Evolutionary conservation across 2,113 vertebrate species (phyloP).

Genomic region (Rhineura floridana): DNA sequence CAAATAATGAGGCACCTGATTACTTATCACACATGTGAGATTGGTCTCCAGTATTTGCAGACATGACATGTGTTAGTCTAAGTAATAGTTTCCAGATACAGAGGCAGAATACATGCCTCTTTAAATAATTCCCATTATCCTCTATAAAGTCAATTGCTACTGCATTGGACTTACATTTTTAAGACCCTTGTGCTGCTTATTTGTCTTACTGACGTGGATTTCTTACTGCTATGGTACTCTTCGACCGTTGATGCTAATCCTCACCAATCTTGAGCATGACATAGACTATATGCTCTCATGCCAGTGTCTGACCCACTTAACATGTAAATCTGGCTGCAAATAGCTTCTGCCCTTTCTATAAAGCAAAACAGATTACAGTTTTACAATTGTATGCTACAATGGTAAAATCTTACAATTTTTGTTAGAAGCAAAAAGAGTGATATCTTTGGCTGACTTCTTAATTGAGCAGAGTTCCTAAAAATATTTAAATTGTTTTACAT

Average conservation of each 20-base stretch:
- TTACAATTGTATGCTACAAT: too few species aligned
- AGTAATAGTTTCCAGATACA: background rate
- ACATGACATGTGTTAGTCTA: background rate
- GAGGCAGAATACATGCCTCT: background rate
- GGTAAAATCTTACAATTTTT: background rate
- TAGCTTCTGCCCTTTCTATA: background rate
- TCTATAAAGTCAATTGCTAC: background rate
- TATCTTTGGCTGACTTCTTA: background rate
- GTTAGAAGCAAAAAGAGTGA: background rate
- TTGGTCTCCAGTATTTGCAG: background rate
- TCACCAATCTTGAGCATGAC: background rate
- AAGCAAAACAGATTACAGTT: background rate
- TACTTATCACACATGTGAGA: background rate
- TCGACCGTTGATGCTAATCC: slow-evolving; percentile 17
- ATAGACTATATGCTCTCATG: background rate
- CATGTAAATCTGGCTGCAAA: background rate
- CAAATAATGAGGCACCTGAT: background rate
- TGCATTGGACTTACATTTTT: background rate
- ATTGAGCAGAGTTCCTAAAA: background rate
- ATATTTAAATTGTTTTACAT: background rate
- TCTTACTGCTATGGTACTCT: background rate
- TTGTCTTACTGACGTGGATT: background rate
- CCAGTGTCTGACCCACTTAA: background rate
- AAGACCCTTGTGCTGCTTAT: background rate
- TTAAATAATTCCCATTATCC: slow-evolving; percentile 11